These are phyloP conservation scores for Xestia ashworthii DNA, from an alignment of 2,888 invertebrate species.

Conservation along the genomic window DNA sequence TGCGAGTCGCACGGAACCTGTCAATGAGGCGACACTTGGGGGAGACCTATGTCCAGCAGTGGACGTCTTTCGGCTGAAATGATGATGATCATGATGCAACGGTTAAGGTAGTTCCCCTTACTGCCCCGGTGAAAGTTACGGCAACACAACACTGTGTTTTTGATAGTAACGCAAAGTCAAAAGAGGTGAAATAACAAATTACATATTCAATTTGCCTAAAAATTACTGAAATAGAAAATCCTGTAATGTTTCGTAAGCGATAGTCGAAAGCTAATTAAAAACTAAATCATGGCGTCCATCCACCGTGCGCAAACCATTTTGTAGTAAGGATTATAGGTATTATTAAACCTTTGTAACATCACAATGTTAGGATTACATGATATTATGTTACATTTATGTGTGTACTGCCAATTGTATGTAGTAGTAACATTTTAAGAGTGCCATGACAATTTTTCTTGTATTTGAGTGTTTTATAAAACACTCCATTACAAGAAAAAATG, in stretches of 20 bases:
- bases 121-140: too few species aligned
- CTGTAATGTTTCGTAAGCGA: not conserved
- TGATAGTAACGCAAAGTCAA: too few species aligned
- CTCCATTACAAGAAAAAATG: not conserved
- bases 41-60: too few species aligned
- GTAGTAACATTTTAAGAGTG: not conserved
- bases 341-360: slow-evolving; percentile 4
- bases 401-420: not conserved
- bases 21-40: too few species aligned
- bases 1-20: too few species aligned
- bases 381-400: not conserved
- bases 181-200: too few species aligned
- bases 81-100: too few species aligned
- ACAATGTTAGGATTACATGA: slow-evolving; percentile 2
- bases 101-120: too few species aligned
- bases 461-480: too few species aligned
- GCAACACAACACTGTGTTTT: too few species aligned
- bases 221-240: not conserved
- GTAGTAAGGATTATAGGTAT: not conserved
- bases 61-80: too few species aligned
- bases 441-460: too few species aligned
- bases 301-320: not conserved
- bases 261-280: not conserved
- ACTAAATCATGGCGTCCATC: not conserved
- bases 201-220: not conserved